These are phyloP conservation scores for Azorinus chamasolen DNA, from an alignment of 2,888 invertebrate species.

Conservation along the genomic window DNA sequence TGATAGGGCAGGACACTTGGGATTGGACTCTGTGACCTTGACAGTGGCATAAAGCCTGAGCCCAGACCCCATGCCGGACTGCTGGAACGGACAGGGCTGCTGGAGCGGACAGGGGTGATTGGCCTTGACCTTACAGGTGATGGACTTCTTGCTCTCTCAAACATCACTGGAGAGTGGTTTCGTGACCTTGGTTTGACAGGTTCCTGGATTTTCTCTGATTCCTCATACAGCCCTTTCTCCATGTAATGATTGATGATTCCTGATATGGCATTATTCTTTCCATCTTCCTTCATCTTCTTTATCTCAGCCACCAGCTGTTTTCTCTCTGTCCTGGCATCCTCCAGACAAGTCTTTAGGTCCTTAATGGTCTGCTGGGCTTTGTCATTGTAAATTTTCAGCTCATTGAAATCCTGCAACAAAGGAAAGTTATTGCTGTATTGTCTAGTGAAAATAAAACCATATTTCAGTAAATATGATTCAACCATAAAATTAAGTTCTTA, in stretches of 20 bases:
- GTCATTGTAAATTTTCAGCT: constrained; percentile 71
- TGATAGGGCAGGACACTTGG: constrained; percentile 58
- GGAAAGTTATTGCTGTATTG: too few species aligned
- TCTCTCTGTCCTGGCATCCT: constrained; percentile 76
- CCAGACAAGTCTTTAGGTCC: constrained; percentile 74
- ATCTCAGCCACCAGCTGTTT: constrained; percentile 74
- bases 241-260: constrained; percentile 72
- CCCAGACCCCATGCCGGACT: constrained; percentile 9
- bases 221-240: constrained; percentile 74
- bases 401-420: constrained; percentile 73
- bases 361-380: constrained; percentile 77
- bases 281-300: constrained; percentile 64
- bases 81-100: constrained; percentile 40
- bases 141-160: constrained; percentile 38
- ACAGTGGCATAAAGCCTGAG: constrained; percentile 29
- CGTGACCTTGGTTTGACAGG: constrained; percentile 45
- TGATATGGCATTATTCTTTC: constrained; percentile 68
- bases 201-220: constrained; percentile 60
- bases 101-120: constrained; percentile 32
- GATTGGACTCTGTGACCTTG: constrained; percentile 59
- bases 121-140: constrained; percentile 49
- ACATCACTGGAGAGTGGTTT: constrained; percentile 48
- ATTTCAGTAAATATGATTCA: too few species aligned
- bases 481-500: too few species aligned
- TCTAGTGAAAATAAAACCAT: too few species aligned